A percentile compares a stretch with the other conserved stretches of the same genome.
Conservation (phyloP, 2,888 invertebrate genomes). For the Tineola bisselliella region DNA sequence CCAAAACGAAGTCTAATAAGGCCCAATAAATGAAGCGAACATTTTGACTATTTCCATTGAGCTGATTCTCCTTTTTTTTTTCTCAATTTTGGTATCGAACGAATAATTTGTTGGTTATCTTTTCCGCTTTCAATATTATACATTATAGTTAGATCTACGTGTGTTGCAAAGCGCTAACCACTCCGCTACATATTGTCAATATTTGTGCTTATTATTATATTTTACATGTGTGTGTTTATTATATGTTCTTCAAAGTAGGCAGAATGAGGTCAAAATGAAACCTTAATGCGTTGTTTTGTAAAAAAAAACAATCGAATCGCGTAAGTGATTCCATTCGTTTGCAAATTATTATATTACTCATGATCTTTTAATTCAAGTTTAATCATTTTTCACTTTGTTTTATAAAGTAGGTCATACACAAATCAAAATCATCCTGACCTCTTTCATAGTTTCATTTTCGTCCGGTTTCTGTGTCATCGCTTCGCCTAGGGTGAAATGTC, state of each 20-base stretch:
- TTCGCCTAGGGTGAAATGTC: constrained; percentile 2
- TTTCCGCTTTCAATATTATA: no score
- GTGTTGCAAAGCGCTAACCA: no score
- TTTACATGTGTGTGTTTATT: neutral
- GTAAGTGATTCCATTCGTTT: neutral
- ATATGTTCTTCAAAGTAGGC: neutral
- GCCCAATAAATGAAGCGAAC: neutral
- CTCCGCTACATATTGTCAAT: no score
- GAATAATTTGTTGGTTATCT: no score
- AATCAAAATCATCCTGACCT: neutral
- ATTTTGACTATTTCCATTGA: neutral
- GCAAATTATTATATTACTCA: neutral
- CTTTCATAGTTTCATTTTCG: neutral
- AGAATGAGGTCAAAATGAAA: neutral
- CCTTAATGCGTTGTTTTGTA: neutral
- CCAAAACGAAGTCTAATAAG: neutral
- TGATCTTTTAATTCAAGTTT: no score
- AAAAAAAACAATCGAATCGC: neutral
- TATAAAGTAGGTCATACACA: neutral
- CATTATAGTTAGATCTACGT: no score
- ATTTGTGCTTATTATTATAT: neutral
- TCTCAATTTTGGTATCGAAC: neutral
- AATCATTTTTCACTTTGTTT: neutral
- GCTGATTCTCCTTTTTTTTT: neutral
- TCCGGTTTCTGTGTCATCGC: constrained; percentile 2